Evolutionary conservation across 2,797 vertebrate species (phyloP).

Genomic region (Ctenosaura bakeri): DNA sequence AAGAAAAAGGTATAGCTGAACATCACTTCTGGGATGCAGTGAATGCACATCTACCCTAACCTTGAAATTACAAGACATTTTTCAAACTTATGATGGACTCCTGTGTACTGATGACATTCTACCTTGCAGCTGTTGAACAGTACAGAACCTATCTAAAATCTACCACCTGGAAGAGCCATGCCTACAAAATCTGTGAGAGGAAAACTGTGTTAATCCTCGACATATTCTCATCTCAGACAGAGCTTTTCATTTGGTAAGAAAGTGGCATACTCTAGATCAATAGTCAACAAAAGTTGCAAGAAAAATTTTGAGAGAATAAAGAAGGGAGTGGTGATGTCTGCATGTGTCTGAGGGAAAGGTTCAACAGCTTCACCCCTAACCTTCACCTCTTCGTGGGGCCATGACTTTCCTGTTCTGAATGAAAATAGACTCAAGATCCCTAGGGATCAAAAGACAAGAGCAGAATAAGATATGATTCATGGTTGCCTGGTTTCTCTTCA

Average conservation of each 20-base stretch:
- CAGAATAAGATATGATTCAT: slow-evolving; percentile 72
- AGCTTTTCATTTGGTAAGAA: slow-evolving; percentile 21
- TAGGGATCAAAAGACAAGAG: slow-evolving; percentile 67
- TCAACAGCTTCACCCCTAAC: slow-evolving; percentile 18
- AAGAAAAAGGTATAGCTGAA: slow-evolving; percentile 60
- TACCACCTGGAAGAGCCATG: background rate
- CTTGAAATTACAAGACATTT: slow-evolving; percentile 65
- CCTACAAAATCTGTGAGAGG: fast-evolving
- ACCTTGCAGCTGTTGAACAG: background rate
- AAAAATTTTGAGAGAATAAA: slow-evolving; percentile 47
- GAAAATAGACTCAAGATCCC: slow-evolving; percentile 73
- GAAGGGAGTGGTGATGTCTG: slow-evolving; percentile 31
- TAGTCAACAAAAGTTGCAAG: slow-evolving; percentile 14
- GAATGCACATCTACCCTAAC: slow-evolving; percentile 52
- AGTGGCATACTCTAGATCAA: slow-evolving; percentile 33
- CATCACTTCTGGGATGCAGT: slow-evolving; percentile 67
- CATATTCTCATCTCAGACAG: background rate
- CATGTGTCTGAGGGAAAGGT: slow-evolving; percentile 57
- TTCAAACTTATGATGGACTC: slow-evolving; percentile 29
- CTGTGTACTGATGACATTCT: slow-evolving; percentile 43
- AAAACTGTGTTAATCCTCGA: background rate
- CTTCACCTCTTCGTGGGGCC: slow-evolving; percentile 37
- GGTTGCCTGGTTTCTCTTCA: slow-evolving; percentile 68
- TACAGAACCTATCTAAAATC: background rate
- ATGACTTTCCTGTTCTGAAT: slow-evolving; percentile 68